phyloP scores from a whole-genome alignment of 2,113 vertebrate genomes.

The Misgurnus mizolepis region DNA sequence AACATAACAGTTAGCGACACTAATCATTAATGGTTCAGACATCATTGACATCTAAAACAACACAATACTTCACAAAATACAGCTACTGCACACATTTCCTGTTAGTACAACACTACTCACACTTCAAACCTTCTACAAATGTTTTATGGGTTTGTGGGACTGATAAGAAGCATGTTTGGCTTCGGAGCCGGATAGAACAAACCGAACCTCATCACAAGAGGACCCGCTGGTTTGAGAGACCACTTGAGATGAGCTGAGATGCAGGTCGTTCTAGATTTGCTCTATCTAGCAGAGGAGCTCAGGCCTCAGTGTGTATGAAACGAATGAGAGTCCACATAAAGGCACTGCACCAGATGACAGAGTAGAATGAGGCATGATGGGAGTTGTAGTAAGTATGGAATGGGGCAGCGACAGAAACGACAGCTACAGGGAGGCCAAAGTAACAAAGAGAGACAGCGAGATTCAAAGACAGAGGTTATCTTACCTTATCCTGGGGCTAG shows the following conservation, averaged over 20 bases:
- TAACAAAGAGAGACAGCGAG: slow-evolving; percentile 12
- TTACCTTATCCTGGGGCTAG: slow-evolving; percentile 99
- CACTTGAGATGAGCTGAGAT: not conserved
- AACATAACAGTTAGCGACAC: slow-evolving; percentile 39
- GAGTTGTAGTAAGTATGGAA: slow-evolving; percentile 45
- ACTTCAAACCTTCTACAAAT: not conserved
- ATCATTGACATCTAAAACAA: slow-evolving; percentile 45
- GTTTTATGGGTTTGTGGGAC: slow-evolving; percentile 1
- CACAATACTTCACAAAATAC: slow-evolving; percentile 51
- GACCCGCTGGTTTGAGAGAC: not conserved
- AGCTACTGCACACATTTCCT: slow-evolving; percentile 21
- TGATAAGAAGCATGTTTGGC: not conserved
- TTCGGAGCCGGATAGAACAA: slow-evolving; percentile 27
- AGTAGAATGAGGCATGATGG: slow-evolving; percentile 29
- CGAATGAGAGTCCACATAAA: slow-evolving; percentile 19
- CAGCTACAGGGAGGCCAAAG: slow-evolving; percentile 20
- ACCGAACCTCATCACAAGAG: not conserved
- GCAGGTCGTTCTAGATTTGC: not conserved
- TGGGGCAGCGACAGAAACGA: slow-evolving; percentile 33
- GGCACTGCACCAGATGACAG: slow-evolving; percentile 25
- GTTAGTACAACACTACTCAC: not conserved
- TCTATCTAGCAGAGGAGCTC: slow-evolving; percentile 12
- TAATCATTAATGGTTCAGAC: slow-evolving; percentile 18
- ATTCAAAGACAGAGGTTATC: slow-evolving; percentile 54
- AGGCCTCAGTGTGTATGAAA: slow-evolving; percentile 25